Percentiles rank a stretch among this genome's conserved stretches.
These are phyloP conservation scores for Hypothenemus hampei DNA, from an alignment of 1,140 invertebrate genomes.

Conservation along the genomic window DNA sequence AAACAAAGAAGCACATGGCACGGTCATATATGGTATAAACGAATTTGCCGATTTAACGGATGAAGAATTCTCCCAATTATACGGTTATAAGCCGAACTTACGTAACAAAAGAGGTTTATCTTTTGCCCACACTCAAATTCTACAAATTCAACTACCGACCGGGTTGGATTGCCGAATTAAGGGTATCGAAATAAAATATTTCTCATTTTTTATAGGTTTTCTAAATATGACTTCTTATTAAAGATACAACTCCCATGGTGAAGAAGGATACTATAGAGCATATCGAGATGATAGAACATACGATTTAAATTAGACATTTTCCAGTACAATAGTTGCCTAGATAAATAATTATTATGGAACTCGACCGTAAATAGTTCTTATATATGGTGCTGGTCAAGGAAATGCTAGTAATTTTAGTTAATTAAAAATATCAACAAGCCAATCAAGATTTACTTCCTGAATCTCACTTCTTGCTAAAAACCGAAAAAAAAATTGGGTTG, in stretches of 20 bases:
- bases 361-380: no score
- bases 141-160: slow-evolving; percentile 53
- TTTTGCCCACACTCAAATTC: slow-evolving; percentile 58
- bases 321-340: slow-evolving; percentile 71
- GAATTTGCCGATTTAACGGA: slow-evolving; percentile 83
- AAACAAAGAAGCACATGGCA: slow-evolving; percentile 73
- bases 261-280: slow-evolving; percentile 91
- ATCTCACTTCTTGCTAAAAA: no score
- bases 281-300: slow-evolving; percentile 94
- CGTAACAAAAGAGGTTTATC: slow-evolving; percentile 52
- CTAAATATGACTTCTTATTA: not conserved
- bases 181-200: slow-evolving; percentile 1
- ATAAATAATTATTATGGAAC: no score
- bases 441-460: no score
- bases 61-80: slow-evolving; percentile 67
- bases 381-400: no score
- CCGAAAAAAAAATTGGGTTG: no score
- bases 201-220: slow-evolving; percentile 2
- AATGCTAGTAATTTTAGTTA: no score
- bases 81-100: slow-evolving; percentile 60
- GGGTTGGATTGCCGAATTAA: slow-evolving; percentile 73
- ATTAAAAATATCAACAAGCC: no score
- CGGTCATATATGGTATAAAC: slow-evolving; percentile 85
- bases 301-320: slow-evolving; percentile 87
- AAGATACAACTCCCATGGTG: slow-evolving; percentile 70